A percentile compares a stretch with the other conserved stretches of the same genome.
phyloP scores from a whole-genome alignment of 2,888 invertebrate genomes.

The Apocheima hispidaria region DNA sequence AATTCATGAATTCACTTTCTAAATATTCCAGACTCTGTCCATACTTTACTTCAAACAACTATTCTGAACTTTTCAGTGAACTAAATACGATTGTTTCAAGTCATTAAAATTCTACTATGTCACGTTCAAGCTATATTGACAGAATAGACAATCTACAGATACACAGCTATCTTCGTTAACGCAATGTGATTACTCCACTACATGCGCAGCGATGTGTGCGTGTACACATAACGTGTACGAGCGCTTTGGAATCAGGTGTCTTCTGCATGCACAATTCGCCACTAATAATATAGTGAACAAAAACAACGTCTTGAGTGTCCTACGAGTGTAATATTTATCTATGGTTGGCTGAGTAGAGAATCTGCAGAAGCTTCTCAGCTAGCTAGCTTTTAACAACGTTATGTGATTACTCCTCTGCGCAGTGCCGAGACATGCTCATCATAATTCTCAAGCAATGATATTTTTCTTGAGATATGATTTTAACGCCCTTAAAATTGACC shows the following conservation, averaged over 20 bases:
- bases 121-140: slow-evolving; percentile 12
- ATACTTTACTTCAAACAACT: slow-evolving; percentile 9
- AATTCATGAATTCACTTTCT: slow-evolving; percentile 5
- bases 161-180: neutral
- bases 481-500: no score
- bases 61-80: neutral
- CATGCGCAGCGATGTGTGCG: neutral
- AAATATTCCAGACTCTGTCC: neutral
- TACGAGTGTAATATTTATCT: no score
- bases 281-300: no score
- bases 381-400: no score
- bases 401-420: no score
- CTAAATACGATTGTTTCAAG: slow-evolving; percentile 10
- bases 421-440: no score
- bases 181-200: neutral
- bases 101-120: slow-evolving; percentile 23
- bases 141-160: neutral
- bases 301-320: no score
- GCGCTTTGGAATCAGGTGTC: neutral
- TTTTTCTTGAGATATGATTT: no score
- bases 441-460: no score
- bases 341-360: no score
- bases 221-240: neutral
- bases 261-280: no score
- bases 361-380: neutral